Conservation (phyloP, 2,888 invertebrate species). For the Ormyrus pomaceus region DNA sequence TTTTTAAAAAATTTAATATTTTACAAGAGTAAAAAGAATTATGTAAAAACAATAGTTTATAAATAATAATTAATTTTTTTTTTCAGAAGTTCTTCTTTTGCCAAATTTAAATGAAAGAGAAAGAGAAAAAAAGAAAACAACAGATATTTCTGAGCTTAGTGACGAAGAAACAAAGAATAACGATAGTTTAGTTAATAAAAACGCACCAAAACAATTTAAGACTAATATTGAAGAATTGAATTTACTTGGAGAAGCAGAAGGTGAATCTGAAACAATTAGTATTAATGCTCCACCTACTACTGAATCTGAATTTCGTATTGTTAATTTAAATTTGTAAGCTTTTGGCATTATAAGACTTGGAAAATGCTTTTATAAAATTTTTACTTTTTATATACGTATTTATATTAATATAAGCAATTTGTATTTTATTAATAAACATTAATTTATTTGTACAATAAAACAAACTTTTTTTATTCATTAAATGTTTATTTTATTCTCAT, state of each 20-base stretch:
- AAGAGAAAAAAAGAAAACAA: conserved; percentile 15
- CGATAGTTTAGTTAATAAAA: conserved; percentile 26
- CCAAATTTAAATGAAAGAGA: conserved; percentile 49
- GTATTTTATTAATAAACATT: conserved; percentile 51
- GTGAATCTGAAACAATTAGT: conserved; percentile 55
- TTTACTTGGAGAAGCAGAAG: conserved; percentile 64
- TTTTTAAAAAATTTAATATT: conserved; percentile 5
- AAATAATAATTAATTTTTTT: neutral
- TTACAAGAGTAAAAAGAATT: neutral
- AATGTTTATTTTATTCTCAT: neutral
- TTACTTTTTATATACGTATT: conserved; percentile 47
- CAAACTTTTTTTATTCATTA: conserved; percentile 14
- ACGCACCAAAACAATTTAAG: conserved; percentile 53
- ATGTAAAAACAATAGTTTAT: no score
- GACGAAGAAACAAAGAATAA: conserved; percentile 44
- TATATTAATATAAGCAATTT: conserved; percentile 24
- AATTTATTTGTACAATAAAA: conserved; percentile 51
- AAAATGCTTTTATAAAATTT: conserved; percentile 52
- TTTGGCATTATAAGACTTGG: conserved; percentile 22
- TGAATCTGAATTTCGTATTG: conserved; percentile 62
- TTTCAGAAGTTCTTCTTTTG: conserved; percentile 62
- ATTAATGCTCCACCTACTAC: conserved; percentile 42
- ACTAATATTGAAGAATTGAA: conserved; percentile 67
- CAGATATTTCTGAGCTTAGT: conserved; percentile 46
- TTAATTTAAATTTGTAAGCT: conserved; percentile 65